Evolutionary conservation across 2,113 vertebrate species (phyloP).

Genomic region (Nothocercus julius): DNA sequence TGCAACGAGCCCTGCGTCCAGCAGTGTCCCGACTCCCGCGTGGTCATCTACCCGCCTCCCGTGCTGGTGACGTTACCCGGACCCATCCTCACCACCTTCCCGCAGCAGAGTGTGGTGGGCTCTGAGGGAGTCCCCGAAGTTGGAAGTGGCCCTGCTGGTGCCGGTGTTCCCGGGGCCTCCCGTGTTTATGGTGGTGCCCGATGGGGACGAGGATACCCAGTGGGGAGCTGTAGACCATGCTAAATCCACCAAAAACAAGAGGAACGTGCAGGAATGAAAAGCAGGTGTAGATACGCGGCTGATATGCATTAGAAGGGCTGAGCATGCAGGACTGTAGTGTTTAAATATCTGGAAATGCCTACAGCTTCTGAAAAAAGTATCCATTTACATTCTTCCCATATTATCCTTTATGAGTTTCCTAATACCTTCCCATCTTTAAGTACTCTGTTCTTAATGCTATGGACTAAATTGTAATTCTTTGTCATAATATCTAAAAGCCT

Average conservation of each 20-base stretch:
- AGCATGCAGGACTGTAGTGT: not conserved
- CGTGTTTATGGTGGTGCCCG: not conserved
- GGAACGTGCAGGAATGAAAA: not conserved
- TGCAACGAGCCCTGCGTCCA: conserved; percentile 41
- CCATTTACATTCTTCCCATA: not conserved
- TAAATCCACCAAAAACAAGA: not conserved
- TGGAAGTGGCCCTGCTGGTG: not conserved
- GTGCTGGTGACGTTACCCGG: conserved; percentile 55
- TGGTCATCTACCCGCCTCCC: conserved; percentile 21
- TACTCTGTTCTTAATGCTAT: not conserved
- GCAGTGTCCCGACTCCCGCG: conserved; percentile 44
- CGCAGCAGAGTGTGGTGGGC: conserved; percentile 9
- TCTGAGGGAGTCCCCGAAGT: not conserved
- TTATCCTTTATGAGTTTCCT: not conserved
- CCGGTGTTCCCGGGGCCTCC: not conserved
- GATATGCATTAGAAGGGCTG: not conserved
- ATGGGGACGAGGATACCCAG: conserved; percentile 8
- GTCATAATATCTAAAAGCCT: too few relatives aligned
- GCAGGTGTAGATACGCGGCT: rapidly evolving
- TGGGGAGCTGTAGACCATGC: conserved; percentile 23
- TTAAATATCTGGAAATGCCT: not conserved
- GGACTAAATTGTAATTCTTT: not conserved
- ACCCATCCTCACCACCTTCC: conserved; percentile 58
- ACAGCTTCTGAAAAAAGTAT: not conserved
- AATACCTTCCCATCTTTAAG: not conserved